Evolutionary conservation across 2,797 vertebrate genomes (phyloP).

Genomic region (Gymnothorax javanicus): DNA sequence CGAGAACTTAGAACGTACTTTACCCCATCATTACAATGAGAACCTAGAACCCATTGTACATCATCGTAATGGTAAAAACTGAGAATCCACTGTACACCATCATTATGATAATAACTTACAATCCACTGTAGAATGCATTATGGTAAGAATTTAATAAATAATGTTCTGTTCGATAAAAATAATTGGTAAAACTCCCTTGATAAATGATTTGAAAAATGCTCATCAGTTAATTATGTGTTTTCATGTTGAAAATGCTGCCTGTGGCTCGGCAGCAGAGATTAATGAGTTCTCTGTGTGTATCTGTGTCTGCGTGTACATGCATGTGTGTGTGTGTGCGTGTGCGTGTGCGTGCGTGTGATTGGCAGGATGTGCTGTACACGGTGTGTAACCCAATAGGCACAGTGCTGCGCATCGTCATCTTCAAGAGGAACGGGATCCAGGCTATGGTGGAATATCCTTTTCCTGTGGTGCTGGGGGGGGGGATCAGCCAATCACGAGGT

Average conservation of each 20-base stretch:
- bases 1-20: constrained; percentile 49
- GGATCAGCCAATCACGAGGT: background rate
- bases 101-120: constrained; percentile 60
- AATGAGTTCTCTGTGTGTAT: too few relatives aligned
- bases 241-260: too few relatives aligned
- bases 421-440: background rate
- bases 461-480: too few relatives aligned
- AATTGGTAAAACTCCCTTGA: background rate
- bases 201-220: background rate
- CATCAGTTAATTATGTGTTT: background rate
- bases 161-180: background rate
- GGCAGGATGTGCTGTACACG: constrained; percentile 88
- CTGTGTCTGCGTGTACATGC: too few relatives aligned
- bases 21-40: background rate
- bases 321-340: too few relatives aligned
- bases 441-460: too few relatives aligned
- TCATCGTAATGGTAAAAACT: background rate
- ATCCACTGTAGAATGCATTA: constrained; percentile 73
- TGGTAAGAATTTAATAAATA: background rate
- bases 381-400: constrained; percentile 96
- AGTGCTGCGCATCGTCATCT: constrained; percentile 89
- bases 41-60: background rate
- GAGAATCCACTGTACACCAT: constrained; percentile 32
- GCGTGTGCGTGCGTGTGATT: too few relatives aligned
- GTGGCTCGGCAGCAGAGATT: too few relatives aligned